Evolutionary conservation across 37 sponge, comb jelly and placozoan species (phyloP).

Genomic region (Crambe crambe): DNA sequence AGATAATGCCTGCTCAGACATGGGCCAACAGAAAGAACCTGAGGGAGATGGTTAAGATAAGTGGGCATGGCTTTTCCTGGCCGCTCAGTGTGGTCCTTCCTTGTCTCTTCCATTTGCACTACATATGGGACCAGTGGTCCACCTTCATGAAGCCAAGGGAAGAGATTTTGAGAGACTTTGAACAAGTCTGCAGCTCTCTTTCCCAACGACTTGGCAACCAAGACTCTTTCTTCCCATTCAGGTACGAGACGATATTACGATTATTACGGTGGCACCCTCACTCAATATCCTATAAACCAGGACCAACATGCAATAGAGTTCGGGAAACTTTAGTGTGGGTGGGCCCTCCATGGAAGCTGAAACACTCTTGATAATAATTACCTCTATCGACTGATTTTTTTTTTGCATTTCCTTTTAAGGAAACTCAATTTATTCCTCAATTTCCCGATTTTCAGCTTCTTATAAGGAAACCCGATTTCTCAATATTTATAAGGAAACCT

Average conservation of each 20-base stretch:
- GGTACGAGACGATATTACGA: neutral
- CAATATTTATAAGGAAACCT: no score
- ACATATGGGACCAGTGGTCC: neutral
- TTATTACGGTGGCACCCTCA: no score
- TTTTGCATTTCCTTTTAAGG: no score
- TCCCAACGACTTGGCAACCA: neutral
- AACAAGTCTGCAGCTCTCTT: neutral
- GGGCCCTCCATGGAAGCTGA: no score
- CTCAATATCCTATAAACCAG: no score
- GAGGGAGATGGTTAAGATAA: neutral
- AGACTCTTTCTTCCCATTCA: neutral
- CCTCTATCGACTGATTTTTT: no score
- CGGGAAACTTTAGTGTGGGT: no score
- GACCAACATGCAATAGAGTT: no score
- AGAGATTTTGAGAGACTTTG: conserved; percentile 5
- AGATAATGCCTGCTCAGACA: neutral
- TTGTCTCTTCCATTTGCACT: neutral
- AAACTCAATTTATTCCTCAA: no score
- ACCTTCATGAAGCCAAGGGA: neutral
- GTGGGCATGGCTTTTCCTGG: conserved; percentile 7
- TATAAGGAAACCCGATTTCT: no score
- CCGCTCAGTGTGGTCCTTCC: neutral
- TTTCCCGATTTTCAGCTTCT: no score
- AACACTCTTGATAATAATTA: no score
- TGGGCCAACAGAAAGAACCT: neutral